Base-by-base conservation (phyloP, 2,888 invertebrate species). In the Helobdella robusta region DNA sequence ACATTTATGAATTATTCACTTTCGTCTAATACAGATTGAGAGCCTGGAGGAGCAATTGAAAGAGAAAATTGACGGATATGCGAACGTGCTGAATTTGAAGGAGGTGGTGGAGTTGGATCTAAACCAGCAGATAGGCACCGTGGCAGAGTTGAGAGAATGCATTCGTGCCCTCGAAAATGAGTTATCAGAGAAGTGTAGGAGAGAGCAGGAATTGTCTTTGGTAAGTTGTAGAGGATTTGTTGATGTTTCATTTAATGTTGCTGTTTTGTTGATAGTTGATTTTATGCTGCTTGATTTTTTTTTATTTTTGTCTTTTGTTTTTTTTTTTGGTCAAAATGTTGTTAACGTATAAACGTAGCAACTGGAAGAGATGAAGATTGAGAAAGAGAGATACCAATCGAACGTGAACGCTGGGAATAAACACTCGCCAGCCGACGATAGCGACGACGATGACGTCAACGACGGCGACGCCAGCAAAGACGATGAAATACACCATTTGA, bases 81-180 rank as follows among this genome's bases (percentile, higher is more conserved):
- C 71, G 40, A 70, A 73, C 66, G 70, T 75, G 50, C 68, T 73
- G 72, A 77, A 82, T 0, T 84, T 84, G 68, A 85, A 85, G 71
- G 83, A 84, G 1, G 83, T 85, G 63, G 79, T 86, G 0, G 88
- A 90, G 76, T 81, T 83, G 0, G 89, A 89, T 70, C 79, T 88
- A 1, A 85, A 87, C 77, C 85, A 85, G n/a, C 85, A 87, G 0
- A 83, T 86, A 35, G 87, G 88, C 64, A 89, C 89, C 77, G 85
- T 88, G 28, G 83, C 83, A 73, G 83, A 86, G 15, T 81, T 90
- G 20, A 82, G 88, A 36, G 89, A 90, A 67, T 86, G 89, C 63
- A 87, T 91, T 63, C 82, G 84, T 0, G 87, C 87, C 71, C 78
- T 89, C 48, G 91, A 91, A 75, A 81, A 81, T 28, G 54, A 54